Evolutionary conservation across 2,888 invertebrate genomes (phyloP).

Genomic region (Conus canariensis): DNA sequence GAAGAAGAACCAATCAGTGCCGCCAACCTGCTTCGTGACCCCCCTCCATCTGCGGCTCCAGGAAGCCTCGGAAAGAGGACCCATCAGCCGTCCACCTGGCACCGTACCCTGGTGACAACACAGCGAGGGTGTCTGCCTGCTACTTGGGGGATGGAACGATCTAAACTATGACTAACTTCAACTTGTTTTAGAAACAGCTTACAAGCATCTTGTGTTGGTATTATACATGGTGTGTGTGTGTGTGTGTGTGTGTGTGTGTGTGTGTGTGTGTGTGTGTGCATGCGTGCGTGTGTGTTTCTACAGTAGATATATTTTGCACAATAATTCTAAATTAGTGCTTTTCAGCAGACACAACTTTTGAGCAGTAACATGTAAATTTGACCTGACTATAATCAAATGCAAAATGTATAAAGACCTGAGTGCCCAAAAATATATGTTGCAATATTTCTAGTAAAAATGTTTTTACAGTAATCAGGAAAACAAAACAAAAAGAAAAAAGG

Average conservation of each 20-base stretch:
- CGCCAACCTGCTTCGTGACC: conserved; percentile 76
- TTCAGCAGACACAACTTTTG: too few species aligned
- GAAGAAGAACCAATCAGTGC: conserved; percentile 60
- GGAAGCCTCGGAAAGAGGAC: conserved; percentile 74
- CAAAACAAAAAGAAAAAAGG: not conserved
- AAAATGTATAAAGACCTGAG: too few species aligned
- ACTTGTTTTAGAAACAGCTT: not conserved
- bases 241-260: not conserved
- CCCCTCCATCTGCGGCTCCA: conserved; percentile 77
- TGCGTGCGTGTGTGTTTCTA: not conserved
- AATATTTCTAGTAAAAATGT: too few species aligned
- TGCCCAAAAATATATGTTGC: too few species aligned
- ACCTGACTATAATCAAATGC: too few species aligned
- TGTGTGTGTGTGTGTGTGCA: not conserved
- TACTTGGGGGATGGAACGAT: not conserved
- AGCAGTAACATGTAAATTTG: too few species aligned
- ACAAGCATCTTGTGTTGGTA: not conserved
- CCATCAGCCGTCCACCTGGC: conserved; percentile 75
- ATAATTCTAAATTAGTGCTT: too few species aligned
- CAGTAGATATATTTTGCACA: too few species aligned
- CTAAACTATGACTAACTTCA: conserved; percentile 34
- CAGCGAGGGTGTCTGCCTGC: not conserved
- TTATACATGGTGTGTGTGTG: not conserved
- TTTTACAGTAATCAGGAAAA: not conserved
- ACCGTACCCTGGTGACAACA: conserved; percentile 73